Evolutionary conservation across 2,113 vertebrate species (phyloP), one percentile per base, ranked within the genome.

Genomic region (Coreoperca whiteheadi): DNA sequence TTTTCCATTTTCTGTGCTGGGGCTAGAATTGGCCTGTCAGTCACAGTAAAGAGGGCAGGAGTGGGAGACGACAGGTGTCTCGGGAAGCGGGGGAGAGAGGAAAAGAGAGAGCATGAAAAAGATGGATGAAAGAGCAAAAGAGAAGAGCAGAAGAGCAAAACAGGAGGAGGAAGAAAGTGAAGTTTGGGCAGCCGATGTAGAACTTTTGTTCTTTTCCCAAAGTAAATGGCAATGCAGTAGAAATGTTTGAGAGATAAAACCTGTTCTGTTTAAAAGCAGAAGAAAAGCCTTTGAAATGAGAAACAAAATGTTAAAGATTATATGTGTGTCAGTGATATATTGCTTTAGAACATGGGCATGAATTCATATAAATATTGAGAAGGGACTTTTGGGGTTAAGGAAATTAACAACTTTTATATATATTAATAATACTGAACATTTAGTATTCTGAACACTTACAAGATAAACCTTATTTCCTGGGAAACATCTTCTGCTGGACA

Each of bases 1-100:
- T 77, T 85, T 86, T 86, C 51, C 75, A 85, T 79, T 87, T 81
- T 63, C 74, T 77, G 83, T 48, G 63, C 60, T 54, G 53, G 66
- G 46, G 63, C 72, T 82, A 56, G 88, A 91, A 93, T 91, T 89
- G 86, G 79, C 84, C 81, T 91, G 93, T 93, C 90, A 93, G 65
- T 94, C 91, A 87, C 85, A 81, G 65, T 81, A 80, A 88, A 89
- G 81, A 63, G 74, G 64, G 82, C 76, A 83, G 81, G 82, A 85
- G 87, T 84, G 68, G 66, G 81, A 88, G 86, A 90, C 67, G 77
- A 88, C 85, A 90, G 90, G 92, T 92, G 91, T 77, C 50, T 51
- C 60, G 48, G 68, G 64, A 77, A 83, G 78, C n/a, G 30, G 46
- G 72, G 48, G 72, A 71, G 81, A 51, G 34, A 71, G 39, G 39